Evolutionary conservation across 2,113 vertebrate species (phyloP).

Genomic region (Guaruba guarouba): DNA sequence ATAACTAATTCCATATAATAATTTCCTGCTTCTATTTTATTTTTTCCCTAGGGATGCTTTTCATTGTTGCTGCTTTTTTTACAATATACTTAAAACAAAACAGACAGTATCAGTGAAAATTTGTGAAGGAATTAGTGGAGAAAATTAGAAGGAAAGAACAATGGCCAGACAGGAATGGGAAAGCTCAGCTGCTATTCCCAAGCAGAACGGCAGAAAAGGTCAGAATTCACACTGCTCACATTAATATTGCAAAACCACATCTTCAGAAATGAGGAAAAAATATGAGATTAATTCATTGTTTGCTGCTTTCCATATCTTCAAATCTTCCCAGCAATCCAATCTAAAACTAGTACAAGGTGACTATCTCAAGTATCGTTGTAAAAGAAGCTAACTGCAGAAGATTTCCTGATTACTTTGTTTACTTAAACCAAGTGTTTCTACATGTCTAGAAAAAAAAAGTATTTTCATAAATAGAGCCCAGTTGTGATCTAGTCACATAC

Average conservation of each 20-base stretch:
- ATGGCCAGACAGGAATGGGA: not conserved
- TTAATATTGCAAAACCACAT: not conserved
- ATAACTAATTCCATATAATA: not conserved
- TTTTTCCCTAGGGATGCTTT: not conserved
- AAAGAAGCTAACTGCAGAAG: not conserved
- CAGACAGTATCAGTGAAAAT: not conserved
- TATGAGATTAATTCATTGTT: not conserved
- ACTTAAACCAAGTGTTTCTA: not conserved
- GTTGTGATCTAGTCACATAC: conserved; percentile 10
- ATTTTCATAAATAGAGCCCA: not conserved
- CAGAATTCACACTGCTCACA: not conserved
- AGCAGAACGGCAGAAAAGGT: not conserved
- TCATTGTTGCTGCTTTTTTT: not conserved
- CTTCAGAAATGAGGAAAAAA: not conserved
- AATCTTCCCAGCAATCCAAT: not conserved
- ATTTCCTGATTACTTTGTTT: not conserved
- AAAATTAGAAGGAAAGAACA: not conserved
- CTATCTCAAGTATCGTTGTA: not conserved
- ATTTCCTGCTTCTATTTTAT: not conserved
- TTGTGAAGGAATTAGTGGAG: not conserved
- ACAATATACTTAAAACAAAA: not conserved
- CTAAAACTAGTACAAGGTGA: not conserved
- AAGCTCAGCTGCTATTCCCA: not conserved
- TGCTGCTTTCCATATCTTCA: not conserved
- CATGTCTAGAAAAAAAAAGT: not conserved